Percentiles rank a stretch among this genome's conserved stretches.
Evolutionary conservation across 2,888 invertebrate genomes (phyloP).

Genomic region (Drosophila testacea): DNA sequence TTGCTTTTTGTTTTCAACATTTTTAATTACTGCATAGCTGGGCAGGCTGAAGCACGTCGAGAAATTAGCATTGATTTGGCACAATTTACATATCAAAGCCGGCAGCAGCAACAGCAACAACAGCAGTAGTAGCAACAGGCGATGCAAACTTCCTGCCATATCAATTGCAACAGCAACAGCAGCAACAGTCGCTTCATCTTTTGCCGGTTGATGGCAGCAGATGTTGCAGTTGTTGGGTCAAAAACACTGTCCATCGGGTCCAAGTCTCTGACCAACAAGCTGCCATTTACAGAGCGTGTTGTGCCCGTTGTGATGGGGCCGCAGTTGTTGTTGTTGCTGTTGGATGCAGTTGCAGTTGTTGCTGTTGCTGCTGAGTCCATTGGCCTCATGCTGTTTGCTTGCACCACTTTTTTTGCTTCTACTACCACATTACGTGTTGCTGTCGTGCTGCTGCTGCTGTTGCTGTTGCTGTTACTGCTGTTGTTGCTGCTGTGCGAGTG

Average conservation of each 20-base stretch:
- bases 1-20: conserved; percentile 42
- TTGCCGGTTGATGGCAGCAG: conserved; percentile 60
- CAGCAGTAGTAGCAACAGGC: conserved; percentile 32
- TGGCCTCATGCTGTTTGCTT: conserved; percentile 80
- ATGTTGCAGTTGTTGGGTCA: conserved; percentile 70
- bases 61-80: conserved; percentile 73
- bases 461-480: conserved; percentile 19
- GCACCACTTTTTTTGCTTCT: conserved; percentile 72
- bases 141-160: conserved; percentile 28
- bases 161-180: conserved; percentile 34
- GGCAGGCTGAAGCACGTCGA: conserved; percentile 37
- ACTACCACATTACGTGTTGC: conserved; percentile 68
- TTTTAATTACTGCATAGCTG: conserved; percentile 70
- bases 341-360: conserved; percentile 25
- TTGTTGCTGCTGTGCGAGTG: conserved; percentile 58
- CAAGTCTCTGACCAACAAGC: conserved; percentile 48
- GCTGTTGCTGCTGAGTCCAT: conserved; percentile 63
- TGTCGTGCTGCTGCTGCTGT: conserved; percentile 38
- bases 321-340: conserved; percentile 21
- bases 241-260: conserved; percentile 44
- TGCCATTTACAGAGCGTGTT: conserved; percentile 68
- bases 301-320: conserved; percentile 44
- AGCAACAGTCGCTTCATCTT: conserved; percentile 48
- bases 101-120: conserved; percentile 32
- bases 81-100: conserved; percentile 78